Percentiles rank a stretch among this genome's conserved stretches.
These are phyloP conservation scores for Argyrosomus japonicus DNA, from an alignment of 2,113 vertebrate genomes.

Conservation along the genomic window DNA sequence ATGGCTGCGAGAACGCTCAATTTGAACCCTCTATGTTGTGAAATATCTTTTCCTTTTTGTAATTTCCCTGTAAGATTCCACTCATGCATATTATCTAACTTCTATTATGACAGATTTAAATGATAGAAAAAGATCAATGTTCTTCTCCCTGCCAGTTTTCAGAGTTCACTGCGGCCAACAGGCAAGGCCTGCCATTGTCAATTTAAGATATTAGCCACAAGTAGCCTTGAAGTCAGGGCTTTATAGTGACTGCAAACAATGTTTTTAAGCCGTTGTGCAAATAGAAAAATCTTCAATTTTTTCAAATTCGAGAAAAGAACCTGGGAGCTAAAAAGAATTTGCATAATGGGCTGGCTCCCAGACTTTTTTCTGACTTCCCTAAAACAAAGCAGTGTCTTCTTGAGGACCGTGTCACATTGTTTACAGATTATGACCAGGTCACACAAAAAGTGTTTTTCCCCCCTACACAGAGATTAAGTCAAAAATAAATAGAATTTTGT, in stretches of 20 bases:
- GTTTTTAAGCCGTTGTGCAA: background rate
- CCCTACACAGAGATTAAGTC: too few relatives aligned
- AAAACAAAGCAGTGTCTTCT: background rate
- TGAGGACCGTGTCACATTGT: background rate
- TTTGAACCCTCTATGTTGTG: background rate
- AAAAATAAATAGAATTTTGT: too few relatives aligned
- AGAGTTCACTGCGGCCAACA: background rate
- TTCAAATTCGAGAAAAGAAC: background rate
- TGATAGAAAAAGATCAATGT: slow-evolving; percentile 20
- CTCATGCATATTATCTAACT: background rate
- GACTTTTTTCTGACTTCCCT: background rate
- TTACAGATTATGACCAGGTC: background rate
- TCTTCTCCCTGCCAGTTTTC: slow-evolving; percentile 18
- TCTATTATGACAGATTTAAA: background rate
- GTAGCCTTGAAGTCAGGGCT: background rate
- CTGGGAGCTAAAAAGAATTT: background rate
- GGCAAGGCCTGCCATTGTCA: background rate
- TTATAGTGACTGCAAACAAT: background rate
- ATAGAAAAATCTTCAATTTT: background rate
- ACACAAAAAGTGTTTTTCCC: background rate
- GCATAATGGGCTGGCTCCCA: background rate
- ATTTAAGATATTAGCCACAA: background rate
- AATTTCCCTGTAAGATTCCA: background rate
- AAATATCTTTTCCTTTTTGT: background rate
- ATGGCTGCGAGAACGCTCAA: background rate